Evolutionary conservation across 2,113 vertebrate species (phyloP), one percentile per base, ranked within the genome.

Genomic region (Penelope pileata): DNA sequence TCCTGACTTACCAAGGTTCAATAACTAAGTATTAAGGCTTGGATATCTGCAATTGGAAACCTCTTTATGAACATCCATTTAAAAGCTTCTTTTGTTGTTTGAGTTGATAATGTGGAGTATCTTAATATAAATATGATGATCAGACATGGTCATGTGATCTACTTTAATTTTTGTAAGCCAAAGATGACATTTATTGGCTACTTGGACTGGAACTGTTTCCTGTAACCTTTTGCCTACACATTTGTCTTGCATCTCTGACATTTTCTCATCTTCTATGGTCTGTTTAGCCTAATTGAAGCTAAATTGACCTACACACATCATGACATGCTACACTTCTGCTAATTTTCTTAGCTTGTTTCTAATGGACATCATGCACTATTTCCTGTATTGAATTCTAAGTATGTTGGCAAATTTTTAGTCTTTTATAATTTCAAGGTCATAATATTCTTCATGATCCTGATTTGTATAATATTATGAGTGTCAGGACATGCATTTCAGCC

Each of bases 351-450:
- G 5, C 10, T 90, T 92, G 67, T 90, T 96, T 81, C 56, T 91
- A 78, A 90, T 78, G 83, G 92, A 90, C 73, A 77, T 93, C 50
- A 40, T 86, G 72, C 10, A 9, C 34, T 59, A 12, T 75, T 92
- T 88, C 80, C 83, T 96, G 88, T 59, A 81, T 38, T 92, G 88
- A 93, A 94, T 96, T 94, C 32, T 75, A 93, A 96, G 62, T 78
- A 83, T 43, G 92, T 64, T 86, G 91, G 68, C 88, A 93, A 80
- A 93, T 96, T 95, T 93, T 79, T 83, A 96, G 36, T 94, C 88
- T 78, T 93, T 83, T 66, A 47, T 87, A 66, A 75, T 72, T 87
- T 94, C 95, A 95, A 91, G 93, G 89, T 95, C 78, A 83, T 83
- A 76, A 91, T 91, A 91, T 73, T 94, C 93, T 87, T 91, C 81